Evolutionary conservation across 64 coral and sea anemone genomes (phyloP), one percentile per base, ranked within the genome.

Genomic region (Montipora sp.): DNA sequence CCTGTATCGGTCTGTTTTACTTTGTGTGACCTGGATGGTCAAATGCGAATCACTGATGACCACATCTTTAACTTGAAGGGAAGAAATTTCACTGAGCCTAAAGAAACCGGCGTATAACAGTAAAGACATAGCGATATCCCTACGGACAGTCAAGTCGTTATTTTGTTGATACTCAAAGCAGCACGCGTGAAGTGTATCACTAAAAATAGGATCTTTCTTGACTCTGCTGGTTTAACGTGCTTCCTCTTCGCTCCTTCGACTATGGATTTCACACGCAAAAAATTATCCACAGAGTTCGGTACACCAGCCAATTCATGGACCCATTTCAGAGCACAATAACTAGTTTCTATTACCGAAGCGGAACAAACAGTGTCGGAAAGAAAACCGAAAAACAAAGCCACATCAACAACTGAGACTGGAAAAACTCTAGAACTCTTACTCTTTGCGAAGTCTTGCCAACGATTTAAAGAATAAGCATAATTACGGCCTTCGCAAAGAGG

Each of bases 91-190:
- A 24, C 65, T 81, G 23, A 67, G 81, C 20, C 89, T 63, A 22
- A 90, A 66, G 53, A 90, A 90, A 27, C 89, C 63, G 1, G 89
- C 53, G 81, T 81, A 90, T 47, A 90, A 48, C 80, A 90, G 21
- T 44, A 79, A 67, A 3, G 76, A 23, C 75, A 79, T 80, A 12
- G 75, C 63, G 4, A 90, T 79, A 21, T 51, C 47, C 53, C 53
- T 50, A 11, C 46, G 47, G 49, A 80, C 22, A 9, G 47, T 14
- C 13, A 58, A 51, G 5, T 18, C 53, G 16, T 5, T 23, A 21
- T n/a, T 24, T 24, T 73, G 71, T 21, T 73, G 4, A 23, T 73
- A 27, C 11, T 73, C 11, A 10, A 8, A 24, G 24, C 20, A 73
- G 24, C 71, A 73, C 10, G n/a, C 71, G 21, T n/a, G 8, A 21